Evolutionary conservation across 2,797 vertebrate genomes (phyloP).

Genomic region (Silurus aristotelis): DNA sequence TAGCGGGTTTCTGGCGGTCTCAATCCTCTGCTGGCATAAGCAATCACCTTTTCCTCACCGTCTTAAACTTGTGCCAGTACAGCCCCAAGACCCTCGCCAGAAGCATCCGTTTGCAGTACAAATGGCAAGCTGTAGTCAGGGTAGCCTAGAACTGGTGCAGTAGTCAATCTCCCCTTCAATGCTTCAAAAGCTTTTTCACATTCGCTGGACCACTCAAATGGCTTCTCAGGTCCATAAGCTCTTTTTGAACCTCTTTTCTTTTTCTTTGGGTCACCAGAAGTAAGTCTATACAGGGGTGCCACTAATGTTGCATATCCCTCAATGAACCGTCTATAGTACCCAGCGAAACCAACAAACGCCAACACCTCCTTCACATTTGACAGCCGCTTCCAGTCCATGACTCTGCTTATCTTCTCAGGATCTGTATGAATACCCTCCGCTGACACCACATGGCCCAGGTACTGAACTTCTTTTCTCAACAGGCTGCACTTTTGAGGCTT

Average conservation of each 20-base stretch:
- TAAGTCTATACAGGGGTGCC: too few species aligned
- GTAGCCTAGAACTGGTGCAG: conserved; percentile 52
- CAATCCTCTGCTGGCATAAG: conserved; percentile 46
- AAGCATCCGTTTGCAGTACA: conserved; percentile 52
- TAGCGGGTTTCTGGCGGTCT: conserved; percentile 49
- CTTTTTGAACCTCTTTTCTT: too few species aligned
- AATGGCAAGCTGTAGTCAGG: conserved; percentile 55
- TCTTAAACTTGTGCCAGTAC: conserved; percentile 48
- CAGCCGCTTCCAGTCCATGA: neutral
- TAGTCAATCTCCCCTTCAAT: neutral
- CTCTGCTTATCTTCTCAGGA: too few species aligned
- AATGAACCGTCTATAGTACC: conserved; percentile 50
- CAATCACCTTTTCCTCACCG: conserved; percentile 46
- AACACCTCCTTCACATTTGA: conserved; percentile 20
- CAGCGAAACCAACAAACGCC: conserved; percentile 25
- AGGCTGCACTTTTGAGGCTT: too few species aligned
- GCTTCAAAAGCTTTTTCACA: too few species aligned
- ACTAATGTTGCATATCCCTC: too few species aligned
- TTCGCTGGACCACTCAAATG: too few species aligned
- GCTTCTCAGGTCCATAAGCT: too few species aligned
- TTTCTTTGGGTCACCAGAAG: too few species aligned
- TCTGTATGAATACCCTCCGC: too few species aligned
- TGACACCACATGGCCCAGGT: neutral
- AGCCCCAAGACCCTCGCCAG: conserved; percentile 45
- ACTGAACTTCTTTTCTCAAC: too few species aligned